These are phyloP conservation scores for Micrastur ruficollis DNA, from an alignment of 2,797 vertebrate species.

Conservation along the genomic window DNA sequence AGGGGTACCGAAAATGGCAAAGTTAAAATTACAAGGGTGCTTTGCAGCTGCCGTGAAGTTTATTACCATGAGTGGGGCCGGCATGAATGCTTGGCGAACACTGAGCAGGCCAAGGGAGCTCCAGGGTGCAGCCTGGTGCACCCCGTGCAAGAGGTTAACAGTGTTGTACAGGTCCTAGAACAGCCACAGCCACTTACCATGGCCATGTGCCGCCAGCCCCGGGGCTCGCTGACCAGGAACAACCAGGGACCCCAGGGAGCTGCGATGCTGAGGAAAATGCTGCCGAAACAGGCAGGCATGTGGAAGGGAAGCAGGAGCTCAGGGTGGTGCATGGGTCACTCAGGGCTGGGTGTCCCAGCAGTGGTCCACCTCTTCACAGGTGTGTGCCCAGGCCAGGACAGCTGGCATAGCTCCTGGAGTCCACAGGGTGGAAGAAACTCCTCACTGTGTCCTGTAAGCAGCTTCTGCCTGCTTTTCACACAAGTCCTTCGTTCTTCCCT, in stretches of 20 bases:
- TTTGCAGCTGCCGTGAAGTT: background rate
- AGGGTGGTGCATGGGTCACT: background rate
- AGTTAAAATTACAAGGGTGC: background rate
- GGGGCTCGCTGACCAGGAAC: background rate
- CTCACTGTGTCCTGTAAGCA: background rate
- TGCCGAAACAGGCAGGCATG: background rate
- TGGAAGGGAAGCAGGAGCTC: background rate
- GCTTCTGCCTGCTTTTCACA: background rate
- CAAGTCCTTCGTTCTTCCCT: background rate
- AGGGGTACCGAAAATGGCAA: background rate
- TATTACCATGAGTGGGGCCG: background rate
- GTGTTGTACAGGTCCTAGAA: background rate
- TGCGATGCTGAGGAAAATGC: background rate
- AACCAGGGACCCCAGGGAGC: background rate
- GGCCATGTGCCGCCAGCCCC: accelerated
- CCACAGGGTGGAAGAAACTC: background rate
- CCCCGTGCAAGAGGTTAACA: background rate
- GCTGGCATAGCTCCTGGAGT: background rate
- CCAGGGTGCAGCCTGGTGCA: background rate
- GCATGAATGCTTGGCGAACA: background rate
- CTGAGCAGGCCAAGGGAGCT: background rate
- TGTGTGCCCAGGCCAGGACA: background rate
- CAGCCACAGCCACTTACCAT: no score
- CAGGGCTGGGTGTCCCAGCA: background rate
- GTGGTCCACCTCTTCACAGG: background rate